A percentile compares a stretch with the other conserved stretches of the same genome.
Conservation (phyloP, 2,113 vertebrate genomes). For the Scytalopus superciliaris region DNA sequence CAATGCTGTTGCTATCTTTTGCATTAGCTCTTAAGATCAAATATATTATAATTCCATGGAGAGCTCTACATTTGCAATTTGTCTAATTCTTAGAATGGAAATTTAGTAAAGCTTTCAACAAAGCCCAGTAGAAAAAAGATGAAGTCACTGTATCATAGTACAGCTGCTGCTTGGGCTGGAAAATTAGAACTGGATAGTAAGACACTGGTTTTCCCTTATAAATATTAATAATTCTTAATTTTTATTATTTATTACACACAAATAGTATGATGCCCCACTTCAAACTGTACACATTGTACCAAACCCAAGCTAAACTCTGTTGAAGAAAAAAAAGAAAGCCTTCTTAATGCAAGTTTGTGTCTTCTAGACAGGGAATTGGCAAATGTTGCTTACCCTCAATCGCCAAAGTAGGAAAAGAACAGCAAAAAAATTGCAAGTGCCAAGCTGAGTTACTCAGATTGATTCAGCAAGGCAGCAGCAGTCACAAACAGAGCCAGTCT, state of each 20-base stretch:
- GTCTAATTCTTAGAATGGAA: constrained; percentile 5
- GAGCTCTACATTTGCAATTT: constrained; percentile 36
- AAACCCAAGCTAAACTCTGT: not conserved
- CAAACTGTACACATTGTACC: not conserved
- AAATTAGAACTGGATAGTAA: not conserved
- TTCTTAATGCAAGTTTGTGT: not conserved
- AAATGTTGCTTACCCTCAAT: not conserved
- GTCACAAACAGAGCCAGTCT: not conserved
- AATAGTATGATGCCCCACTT: not conserved
- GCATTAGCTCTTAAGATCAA: constrained; percentile 17
- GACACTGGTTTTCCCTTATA: not conserved
- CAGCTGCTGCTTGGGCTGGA: not conserved
- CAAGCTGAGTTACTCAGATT: not conserved
- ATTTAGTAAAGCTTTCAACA: not conserved
- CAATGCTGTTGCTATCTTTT: not conserved
- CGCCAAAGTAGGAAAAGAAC: not conserved
- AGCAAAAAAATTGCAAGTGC: not conserved
- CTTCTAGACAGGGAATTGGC: not conserved
- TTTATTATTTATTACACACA: not conserved
- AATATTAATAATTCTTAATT: not conserved
- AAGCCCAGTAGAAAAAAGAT: not conserved
- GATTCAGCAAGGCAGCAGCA: not conserved
- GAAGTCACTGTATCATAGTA: not conserved
- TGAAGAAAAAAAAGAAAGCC: not conserved
- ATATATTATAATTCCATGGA: constrained; percentile 9